A percentile compares a stretch with the other conserved stretches of the same genome.
phyloP scores from a whole-genome alignment of 1,140 invertebrate genomes.

The Venustaconcha ellipsiformis region DNA sequence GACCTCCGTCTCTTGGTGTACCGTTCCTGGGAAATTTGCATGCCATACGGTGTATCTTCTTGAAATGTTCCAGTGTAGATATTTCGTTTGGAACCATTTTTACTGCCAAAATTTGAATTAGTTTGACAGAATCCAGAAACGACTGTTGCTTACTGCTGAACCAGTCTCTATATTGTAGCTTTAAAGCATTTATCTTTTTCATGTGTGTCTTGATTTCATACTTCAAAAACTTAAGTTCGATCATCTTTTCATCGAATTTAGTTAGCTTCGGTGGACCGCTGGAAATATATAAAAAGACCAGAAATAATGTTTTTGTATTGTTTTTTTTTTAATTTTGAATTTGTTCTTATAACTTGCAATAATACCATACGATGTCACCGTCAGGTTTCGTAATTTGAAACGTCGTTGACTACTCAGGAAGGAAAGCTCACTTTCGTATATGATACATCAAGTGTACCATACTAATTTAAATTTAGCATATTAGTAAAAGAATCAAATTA shows the following conservation, averaged over 20 bases:
- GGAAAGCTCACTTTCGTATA: too few relatives aligned
- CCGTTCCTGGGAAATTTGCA: slow-evolving; percentile 37
- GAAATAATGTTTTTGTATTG: too few relatives aligned
- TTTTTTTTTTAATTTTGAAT: not conserved
- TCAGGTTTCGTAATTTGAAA: too few relatives aligned
- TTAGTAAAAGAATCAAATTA: too few relatives aligned
- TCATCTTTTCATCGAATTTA: slow-evolving; percentile 42
- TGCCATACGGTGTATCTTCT: slow-evolving; percentile 27
- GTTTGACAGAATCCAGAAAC: slow-evolving; percentile 45
- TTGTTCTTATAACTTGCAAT: not conserved
- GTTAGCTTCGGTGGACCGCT: slow-evolving; percentile 29
- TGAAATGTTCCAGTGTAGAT: slow-evolving; percentile 39
- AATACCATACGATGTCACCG: too few relatives aligned
- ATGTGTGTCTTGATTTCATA: slow-evolving; percentile 37
- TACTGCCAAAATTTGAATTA: slow-evolving; percentile 40
- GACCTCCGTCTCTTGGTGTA: slow-evolving; percentile 21
- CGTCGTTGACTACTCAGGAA: too few relatives aligned
- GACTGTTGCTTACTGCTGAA: slow-evolving; percentile 40
- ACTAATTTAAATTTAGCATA: too few relatives aligned
- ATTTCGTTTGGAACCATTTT: slow-evolving; percentile 32
- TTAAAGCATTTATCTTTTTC: slow-evolving; percentile 38
- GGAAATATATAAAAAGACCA: slow-evolving; percentile 3
- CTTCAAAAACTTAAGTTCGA: slow-evolving; percentile 48
- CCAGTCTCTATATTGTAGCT: slow-evolving; percentile 50
- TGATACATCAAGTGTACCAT: too few relatives aligned